Evolutionary conservation across 1,140 invertebrate species (phyloP), one percentile per base, ranked within the genome.

Genomic region (Bombus waltoni): DNA sequence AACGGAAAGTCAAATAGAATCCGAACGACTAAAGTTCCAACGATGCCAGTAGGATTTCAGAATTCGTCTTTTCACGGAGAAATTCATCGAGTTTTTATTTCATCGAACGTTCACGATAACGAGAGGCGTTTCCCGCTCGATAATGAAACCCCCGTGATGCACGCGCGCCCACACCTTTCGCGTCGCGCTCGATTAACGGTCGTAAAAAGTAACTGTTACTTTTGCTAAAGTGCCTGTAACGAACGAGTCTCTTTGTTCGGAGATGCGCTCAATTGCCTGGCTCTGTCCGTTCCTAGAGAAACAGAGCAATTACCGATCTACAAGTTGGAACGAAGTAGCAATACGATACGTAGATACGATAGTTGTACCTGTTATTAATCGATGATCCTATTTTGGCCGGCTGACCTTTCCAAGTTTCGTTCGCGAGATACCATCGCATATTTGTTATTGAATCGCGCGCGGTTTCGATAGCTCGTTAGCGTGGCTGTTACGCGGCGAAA

Each of bases 141-240:
- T 84, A 87, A 87, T 32, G 81, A 87, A 79, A 87, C 28, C 47
- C 71, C 35, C 13, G 35, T 15, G 57, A 38, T 68, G 84, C 71
- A 72, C 32, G 42, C 83, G 76, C 83, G 66, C 66, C 44, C 74
- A 59, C 82, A 38, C 68, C 40, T n/a, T 44, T 38, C 40, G 66
- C 38, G 80, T 42, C 11, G 47, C 80, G 80, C 53, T 82, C 42
- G 53, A 82, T 82, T 62, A 75, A 22, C 71, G 32, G 11, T 35
- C 42, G 81, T 42, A 32, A 78, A 71, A 78, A 84, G 59, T 40
- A 66, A 83, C 38, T 35, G 73, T 83, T 44, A 38, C 71, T 65
- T 83, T n/a, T 73, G 53, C 25, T 42, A 73, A 81, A 81, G 70
- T 47, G 42, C 11, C 62, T 68, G n/a, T 44, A 47, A 79, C 77